These are phyloP conservation scores for Heterotis niloticus DNA, from an alignment of 2,113 vertebrate species.

Conservation along the genomic window DNA sequence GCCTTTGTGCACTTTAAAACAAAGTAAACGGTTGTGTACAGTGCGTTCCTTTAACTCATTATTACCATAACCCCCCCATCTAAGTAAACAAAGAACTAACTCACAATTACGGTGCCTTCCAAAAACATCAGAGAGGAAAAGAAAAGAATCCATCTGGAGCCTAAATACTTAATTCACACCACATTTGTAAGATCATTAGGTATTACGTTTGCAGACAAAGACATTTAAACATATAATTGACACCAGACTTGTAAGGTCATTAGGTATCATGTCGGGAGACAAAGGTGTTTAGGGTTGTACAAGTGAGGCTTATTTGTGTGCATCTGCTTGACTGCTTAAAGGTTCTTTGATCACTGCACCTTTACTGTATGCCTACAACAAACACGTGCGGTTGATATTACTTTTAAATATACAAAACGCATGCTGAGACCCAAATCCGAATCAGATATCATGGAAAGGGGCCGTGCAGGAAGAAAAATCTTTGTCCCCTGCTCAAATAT, in stretches of 20 bases:
- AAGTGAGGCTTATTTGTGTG: neutral
- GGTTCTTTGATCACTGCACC: too few species aligned
- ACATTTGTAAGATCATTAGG: neutral
- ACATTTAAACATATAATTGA: neutral
- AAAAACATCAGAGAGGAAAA: neutral
- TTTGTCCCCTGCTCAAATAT: too few species aligned
- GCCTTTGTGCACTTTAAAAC: too few species aligned
- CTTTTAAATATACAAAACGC: too few species aligned
- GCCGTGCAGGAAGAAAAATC: too few species aligned
- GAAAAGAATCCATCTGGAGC: neutral
- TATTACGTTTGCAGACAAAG: neutral
- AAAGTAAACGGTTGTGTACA: too few species aligned
- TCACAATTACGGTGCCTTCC: neutral
- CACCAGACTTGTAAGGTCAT: neutral
- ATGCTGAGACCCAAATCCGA: too few species aligned
- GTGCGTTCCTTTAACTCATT: neutral
- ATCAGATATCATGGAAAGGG: too few species aligned
- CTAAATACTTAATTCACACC: neutral
- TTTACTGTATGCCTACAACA: too few species aligned
- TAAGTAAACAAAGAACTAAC: neutral
- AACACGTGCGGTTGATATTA: too few species aligned
- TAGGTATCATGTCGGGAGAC: conserved; percentile 1
- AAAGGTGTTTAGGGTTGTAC: neutral
- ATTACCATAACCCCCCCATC: neutral
- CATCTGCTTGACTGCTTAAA: too few species aligned